Evolutionary conservation across 2,888 invertebrate genomes (phyloP).

Genomic region (Hipparchia semele): DNA sequence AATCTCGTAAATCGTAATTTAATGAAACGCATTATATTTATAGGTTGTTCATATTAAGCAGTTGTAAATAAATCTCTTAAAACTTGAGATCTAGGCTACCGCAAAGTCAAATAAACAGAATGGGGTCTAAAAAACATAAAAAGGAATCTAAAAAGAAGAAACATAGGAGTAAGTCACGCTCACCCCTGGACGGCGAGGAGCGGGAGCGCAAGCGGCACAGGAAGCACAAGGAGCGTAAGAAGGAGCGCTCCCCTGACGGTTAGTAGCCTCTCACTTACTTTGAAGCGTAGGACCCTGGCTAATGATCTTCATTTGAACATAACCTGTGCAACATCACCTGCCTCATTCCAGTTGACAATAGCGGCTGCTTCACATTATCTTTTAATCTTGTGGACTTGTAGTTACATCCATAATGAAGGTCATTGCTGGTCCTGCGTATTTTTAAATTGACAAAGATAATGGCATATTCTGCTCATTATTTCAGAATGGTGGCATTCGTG

Average conservation of each 20-base stretch:
- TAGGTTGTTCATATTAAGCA: not conserved
- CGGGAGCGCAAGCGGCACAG: slow-evolving; percentile 78
- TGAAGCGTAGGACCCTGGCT: slow-evolving; percentile 51
- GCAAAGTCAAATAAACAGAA: slow-evolving; percentile 47
- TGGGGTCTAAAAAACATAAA: slow-evolving; percentile 90
- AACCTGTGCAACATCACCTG: slow-evolving; percentile 19
- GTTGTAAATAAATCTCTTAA: not conserved
- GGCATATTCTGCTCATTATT: slow-evolving; percentile 81
- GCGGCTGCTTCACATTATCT: not conserved
- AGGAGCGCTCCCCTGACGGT: slow-evolving; percentile 83
- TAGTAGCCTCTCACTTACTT: slow-evolving; percentile 55
- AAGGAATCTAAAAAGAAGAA: slow-evolving; percentile 87
- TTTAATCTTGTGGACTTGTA: not conserved
- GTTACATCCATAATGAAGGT: slow-evolving; percentile 44
- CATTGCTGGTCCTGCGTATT: slow-evolving; percentile 56
- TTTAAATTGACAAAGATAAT: slow-evolving; percentile 70
- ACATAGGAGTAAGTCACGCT: slow-evolving; percentile 84
- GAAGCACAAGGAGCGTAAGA: slow-evolving; percentile 82
- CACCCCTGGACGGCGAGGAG: slow-evolving; percentile 81
- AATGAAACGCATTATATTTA: no score
- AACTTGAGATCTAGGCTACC: not conserved
- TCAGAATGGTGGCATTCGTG: slow-evolving; percentile 77
- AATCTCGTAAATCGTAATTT: no score
- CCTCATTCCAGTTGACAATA: not conserved
- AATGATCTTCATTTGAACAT: slow-evolving; percentile 53